Percentiles rank a stretch among this genome's conserved stretches.
phyloP scores from a whole-genome alignment of 2,888 invertebrate species.

The Leptopterna dolabrata region DNA sequence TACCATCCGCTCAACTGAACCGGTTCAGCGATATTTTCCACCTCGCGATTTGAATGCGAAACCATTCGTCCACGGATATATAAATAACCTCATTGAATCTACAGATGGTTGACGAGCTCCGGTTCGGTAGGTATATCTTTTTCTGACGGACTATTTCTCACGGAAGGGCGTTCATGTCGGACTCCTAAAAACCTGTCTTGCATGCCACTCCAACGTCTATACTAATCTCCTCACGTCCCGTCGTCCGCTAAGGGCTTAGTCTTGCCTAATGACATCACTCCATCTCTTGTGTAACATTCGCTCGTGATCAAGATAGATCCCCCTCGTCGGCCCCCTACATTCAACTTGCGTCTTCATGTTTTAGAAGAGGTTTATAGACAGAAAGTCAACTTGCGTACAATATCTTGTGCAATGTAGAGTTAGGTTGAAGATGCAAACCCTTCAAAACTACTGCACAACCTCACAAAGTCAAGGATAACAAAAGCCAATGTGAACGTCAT shows the following conservation, averaged over 20 bases:
- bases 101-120: neutral
- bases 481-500: no score
- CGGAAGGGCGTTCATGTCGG: slow-evolving; percentile 18
- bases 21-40: neutral
- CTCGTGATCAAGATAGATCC: slow-evolving; percentile 50
- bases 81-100: neutral
- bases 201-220: slow-evolving; percentile 42
- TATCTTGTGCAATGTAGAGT: neutral
- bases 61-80: neutral
- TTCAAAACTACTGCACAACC: no score
- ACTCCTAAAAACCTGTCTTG: slow-evolving; percentile 38
- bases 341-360: slow-evolving; percentile 23
- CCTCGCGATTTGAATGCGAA: neutral
- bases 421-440: no score
- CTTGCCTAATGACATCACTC: slow-evolving; percentile 51
- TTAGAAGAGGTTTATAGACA: slow-evolving; percentile 12
- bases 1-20: neutral
- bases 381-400: neutral
- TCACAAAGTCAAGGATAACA: no score
- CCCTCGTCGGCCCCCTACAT: neutral
- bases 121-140: neutral
- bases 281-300: slow-evolving; percentile 47
- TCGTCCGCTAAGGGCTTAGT: slow-evolving; percentile 35
- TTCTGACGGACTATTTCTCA: slow-evolving; percentile 36
- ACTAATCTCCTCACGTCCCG: slow-evolving; percentile 47